Conservation (phyloP, 1,140 invertebrate species). For the Neodiprion virginianus region DNA sequence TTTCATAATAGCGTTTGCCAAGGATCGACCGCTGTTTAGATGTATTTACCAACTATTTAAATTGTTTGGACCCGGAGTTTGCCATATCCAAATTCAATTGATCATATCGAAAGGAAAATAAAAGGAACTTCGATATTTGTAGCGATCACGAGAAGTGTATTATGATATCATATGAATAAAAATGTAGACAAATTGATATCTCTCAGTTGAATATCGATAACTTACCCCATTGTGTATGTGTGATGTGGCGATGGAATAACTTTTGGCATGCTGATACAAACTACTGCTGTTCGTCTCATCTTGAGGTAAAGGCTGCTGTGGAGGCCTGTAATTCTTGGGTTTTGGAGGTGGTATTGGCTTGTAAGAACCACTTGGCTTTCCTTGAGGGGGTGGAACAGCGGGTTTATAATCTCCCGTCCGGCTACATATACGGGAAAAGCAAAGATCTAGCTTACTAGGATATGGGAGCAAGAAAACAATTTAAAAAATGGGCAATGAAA, state of each 20-base stretch:
- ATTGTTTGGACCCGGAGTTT: conserved; percentile 1
- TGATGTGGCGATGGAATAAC: conserved; percentile 59
- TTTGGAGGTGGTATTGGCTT: conserved; percentile 91
- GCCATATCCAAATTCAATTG: conserved; percentile 32
- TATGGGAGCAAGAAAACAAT: conserved; percentile 13
- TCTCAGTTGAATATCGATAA: conserved; percentile 16
- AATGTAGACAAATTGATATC: conserved; percentile 18
- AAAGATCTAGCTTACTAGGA: conserved; percentile 42
- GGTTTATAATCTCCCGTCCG: conserved; percentile 56
- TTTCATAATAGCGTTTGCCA: background rate
- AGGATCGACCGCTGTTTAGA: conserved; percentile 19
- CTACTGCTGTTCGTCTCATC: conserved; percentile 52
- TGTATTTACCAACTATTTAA: conserved; percentile 9
- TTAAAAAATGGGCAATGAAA: background rate
- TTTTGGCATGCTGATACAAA: conserved; percentile 60
- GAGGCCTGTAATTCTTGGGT: conserved; percentile 87
- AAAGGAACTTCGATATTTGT: background rate
- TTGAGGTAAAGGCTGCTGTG: conserved; percentile 58
- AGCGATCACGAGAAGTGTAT: background rate
- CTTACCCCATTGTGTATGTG: conserved; percentile 63
- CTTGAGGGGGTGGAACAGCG: conserved; percentile 52
- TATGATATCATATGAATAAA: conserved; percentile 20
- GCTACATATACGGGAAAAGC: conserved; percentile 46
- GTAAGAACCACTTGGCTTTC: conserved; percentile 67
- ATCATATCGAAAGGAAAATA: conserved; percentile 18